Conservation (phyloP, 2,113 vertebrate species). For the Engraulis encrasicolus region DNA sequence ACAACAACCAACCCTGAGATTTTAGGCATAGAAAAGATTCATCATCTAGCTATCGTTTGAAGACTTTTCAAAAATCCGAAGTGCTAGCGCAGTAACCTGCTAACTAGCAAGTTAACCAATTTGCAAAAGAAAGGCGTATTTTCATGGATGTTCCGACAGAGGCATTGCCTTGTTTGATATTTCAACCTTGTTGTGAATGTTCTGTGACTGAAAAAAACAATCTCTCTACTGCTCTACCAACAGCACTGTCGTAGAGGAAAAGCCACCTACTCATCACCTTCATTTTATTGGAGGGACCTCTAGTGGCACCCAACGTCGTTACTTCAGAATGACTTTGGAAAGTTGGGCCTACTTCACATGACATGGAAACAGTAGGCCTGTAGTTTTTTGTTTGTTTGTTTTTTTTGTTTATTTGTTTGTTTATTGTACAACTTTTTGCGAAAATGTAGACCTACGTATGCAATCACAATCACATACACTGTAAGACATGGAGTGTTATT, state of each 20-base stretch:
- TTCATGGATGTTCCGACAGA: conserved; percentile 35
- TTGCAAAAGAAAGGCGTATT: background rate
- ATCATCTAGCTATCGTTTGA: background rate
- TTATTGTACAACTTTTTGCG: background rate
- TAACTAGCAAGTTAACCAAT: background rate
- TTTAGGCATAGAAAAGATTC: conserved; percentile 15
- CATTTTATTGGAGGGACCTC: conserved; percentile 65
- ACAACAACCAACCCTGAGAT: conserved; percentile 34
- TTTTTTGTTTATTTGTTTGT: conserved; percentile 43
- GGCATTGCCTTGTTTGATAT: conserved; percentile 36
- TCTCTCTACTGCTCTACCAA: conserved; percentile 28
- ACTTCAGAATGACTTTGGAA: background rate
- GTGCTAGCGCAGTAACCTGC: background rate
- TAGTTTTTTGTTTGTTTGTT: background rate
- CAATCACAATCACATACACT: too few species aligned
- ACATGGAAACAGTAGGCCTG: background rate
- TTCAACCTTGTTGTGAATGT: conserved; percentile 41
- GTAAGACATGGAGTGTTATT: too few species aligned
- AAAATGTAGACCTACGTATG: too few species aligned
- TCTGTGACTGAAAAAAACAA: conserved; percentile 21
- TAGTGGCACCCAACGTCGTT: conserved; percentile 47
- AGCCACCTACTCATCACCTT: conserved; percentile 33
- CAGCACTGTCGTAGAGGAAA: conserved; percentile 58
- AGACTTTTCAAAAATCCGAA: background rate
- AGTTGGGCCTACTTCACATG: background rate